Conservation (phyloP, 2,797 vertebrate species). For the Phaenicophaeus curvirostris region DNA sequence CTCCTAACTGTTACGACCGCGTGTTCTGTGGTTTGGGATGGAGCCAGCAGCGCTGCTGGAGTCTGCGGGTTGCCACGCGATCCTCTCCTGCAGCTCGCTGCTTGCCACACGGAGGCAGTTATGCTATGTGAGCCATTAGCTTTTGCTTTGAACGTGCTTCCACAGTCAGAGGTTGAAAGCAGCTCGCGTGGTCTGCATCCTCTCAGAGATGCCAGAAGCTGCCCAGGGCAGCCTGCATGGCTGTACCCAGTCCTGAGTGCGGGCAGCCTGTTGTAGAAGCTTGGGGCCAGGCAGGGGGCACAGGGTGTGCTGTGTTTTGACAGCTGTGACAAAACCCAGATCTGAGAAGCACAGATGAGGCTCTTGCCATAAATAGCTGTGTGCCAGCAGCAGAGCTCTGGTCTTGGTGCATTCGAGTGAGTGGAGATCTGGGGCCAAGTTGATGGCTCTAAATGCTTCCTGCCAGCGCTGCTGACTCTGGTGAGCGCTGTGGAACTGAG, state of each 20-base stretch:
- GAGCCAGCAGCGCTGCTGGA: not conserved
- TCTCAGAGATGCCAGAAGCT: not conserved
- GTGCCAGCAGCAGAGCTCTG: not conserved
- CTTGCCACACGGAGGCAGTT: not conserved
- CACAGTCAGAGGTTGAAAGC: not conserved
- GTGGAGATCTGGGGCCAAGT: not conserved
- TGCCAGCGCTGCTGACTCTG: not conserved
- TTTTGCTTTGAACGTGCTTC: not conserved
- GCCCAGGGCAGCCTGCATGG: accelerated
- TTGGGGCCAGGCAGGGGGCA: not conserved
- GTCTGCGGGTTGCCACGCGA: not conserved
- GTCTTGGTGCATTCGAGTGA: not conserved
- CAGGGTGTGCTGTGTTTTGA: not conserved
- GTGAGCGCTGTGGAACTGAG: accelerated
- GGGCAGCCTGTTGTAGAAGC: not conserved
- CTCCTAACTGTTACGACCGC: too few relatives aligned
- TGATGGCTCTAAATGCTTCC: not conserved
- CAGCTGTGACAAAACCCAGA: not conserved
- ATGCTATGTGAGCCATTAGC: not conserved
- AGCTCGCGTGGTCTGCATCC: not conserved
- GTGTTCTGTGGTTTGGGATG: not conserved
- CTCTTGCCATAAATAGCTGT: not conserved
- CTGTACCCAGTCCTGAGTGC: not conserved
- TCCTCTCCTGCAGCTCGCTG: not conserved
- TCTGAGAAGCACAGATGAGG: not conserved